Conservation (phyloP, 2,888 invertebrate genomes). For the Eupithecia pulchellata region DNA sequence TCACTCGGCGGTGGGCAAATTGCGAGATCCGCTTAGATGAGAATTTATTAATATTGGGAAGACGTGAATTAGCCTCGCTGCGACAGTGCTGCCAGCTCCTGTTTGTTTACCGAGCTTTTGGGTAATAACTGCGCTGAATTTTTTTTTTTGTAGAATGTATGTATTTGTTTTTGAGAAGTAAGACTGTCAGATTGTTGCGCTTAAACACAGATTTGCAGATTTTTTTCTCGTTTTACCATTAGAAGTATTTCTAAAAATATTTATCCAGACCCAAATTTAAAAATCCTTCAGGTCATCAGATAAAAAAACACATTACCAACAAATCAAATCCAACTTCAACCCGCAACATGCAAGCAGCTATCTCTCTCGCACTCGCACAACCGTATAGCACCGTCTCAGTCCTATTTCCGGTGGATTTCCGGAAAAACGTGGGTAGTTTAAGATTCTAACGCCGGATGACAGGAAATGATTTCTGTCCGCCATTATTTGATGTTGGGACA, state of each 20-base stretch:
- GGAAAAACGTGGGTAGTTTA: conserved; percentile 71
- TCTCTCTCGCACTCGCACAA: conserved; percentile 27
- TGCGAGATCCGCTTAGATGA: conserved; percentile 80
- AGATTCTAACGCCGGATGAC: conserved; percentile 70
- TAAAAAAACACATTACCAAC: conserved; percentile 19
- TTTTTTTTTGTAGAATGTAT: no score
- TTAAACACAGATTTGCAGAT: no score
- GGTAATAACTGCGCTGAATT: background rate
- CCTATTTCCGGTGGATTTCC: conserved; percentile 81
- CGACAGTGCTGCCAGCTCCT: conserved; percentile 22
- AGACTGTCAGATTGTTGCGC: no score
- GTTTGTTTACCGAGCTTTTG: conserved; percentile 5
- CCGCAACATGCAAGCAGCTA: conserved; percentile 28
- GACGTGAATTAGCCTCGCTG: conserved; percentile 65
- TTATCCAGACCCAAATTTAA: conserved; percentile 1
- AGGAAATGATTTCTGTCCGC: conserved; percentile 81
- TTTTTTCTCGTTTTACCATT: no score
- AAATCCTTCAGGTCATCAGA: conserved; percentile 17
- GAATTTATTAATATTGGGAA: conserved; percentile 85
- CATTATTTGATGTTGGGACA: conserved; percentile 42
- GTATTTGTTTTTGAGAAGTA: no score
- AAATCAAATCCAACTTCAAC: conserved; percentile 36
- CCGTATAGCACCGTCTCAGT: conserved; percentile 59
- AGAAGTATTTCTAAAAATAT: no score
- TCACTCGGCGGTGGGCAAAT: conserved; percentile 74